A percentile compares a stretch with the other conserved stretches of the same genome.
These are phyloP conservation scores for Rhyacophila brunnea DNA, from an alignment of 1,140 invertebrate genomes.

Conservation along the genomic window DNA sequence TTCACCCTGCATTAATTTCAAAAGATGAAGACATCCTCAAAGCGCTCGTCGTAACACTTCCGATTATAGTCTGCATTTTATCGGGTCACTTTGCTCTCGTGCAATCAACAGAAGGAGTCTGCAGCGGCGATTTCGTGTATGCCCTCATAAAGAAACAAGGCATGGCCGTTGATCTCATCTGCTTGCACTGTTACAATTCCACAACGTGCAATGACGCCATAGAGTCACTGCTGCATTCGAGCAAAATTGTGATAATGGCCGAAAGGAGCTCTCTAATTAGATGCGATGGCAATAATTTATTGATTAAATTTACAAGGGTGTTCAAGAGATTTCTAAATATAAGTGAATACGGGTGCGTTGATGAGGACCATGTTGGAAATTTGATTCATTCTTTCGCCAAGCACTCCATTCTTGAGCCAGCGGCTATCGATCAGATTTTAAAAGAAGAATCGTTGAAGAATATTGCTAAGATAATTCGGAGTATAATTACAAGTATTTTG, in stretches of 20 bases:
- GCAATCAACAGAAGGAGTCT: background rate
- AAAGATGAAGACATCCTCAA: constrained; percentile 15
- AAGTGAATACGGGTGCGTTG: constrained; percentile 38
- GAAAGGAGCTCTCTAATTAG: constrained; percentile 6
- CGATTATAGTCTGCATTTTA: constrained; percentile 20
- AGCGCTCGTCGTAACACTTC: constrained; percentile 12
- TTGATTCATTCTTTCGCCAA: constrained; percentile 41
- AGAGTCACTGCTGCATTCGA: background rate
- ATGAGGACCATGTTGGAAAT: constrained; percentile 39
- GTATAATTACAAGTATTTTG: constrained; percentile 38
- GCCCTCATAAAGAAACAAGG: constrained; percentile 2
- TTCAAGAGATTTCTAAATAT: constrained; percentile 47
- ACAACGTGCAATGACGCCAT: too few species aligned
- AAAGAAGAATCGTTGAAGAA: constrained; percentile 39
- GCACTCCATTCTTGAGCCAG: constrained; percentile 46
- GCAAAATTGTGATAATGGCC: constrained; percentile 8
- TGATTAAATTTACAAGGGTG: constrained; percentile 18
- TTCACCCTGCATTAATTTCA: constrained; percentile 18
- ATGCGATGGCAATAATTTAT: background rate
- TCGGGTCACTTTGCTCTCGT: constrained; percentile 18
- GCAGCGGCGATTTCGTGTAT: constrained; percentile 7
- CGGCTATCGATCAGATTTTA: constrained; percentile 39
- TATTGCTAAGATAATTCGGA: constrained; percentile 39
- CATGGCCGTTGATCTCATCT: constrained; percentile 19
- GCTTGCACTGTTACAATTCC: constrained; percentile 16